Base-by-base conservation (phyloP, 2,888 invertebrate species). In the Dromius quadrimaculatus region DNA sequence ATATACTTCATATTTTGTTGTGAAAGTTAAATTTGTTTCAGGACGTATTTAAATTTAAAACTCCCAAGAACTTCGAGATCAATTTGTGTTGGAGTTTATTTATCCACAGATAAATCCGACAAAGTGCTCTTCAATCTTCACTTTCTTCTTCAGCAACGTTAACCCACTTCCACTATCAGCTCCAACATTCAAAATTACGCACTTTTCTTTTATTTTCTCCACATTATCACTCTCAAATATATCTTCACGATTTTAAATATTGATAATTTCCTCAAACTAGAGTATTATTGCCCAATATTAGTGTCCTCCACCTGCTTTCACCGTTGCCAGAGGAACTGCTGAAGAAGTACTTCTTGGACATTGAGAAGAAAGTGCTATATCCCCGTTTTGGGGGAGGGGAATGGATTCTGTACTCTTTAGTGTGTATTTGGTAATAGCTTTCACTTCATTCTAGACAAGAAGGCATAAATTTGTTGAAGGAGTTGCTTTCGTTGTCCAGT, bases 361-460 rank as follows among this genome's bases (percentile, higher is more conserved):
- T 45, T 61, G 20, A 45, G 64, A 64, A 64, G 64, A 64, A 64
- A 64, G 64, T 64, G 20, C 54, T 11, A 28, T 28, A 54, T 41
- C 62, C 38, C 41, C 38, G 38, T 22, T 62, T 62, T 13, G 62
- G 41, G 62, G 36, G 43, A 62, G 62, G 62, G 62, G 62, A 62
- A 43, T 4, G 36, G 47, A 47, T 22, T 20, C 47, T 20, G 17
- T n/a, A 22, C 47, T 47, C 47, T 6, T 41, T 43, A n/a, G 36
- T 23, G 43, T 63, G 11, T 68, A 57, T 68, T 68, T 68, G 68
- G 68, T 68, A 68, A 68, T 68, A 57, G 68, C 68, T 68, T 68
- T 68, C 68, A 68, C 68, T 68, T 59, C 22, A 23, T 23, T n/a
- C 59, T 59, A 11, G 8, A 45, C 22, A 11, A 23, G 50, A 38